phyloP scores from a whole-genome alignment of 2,888 invertebrate species.

The Stomorhina lunata region DNA sequence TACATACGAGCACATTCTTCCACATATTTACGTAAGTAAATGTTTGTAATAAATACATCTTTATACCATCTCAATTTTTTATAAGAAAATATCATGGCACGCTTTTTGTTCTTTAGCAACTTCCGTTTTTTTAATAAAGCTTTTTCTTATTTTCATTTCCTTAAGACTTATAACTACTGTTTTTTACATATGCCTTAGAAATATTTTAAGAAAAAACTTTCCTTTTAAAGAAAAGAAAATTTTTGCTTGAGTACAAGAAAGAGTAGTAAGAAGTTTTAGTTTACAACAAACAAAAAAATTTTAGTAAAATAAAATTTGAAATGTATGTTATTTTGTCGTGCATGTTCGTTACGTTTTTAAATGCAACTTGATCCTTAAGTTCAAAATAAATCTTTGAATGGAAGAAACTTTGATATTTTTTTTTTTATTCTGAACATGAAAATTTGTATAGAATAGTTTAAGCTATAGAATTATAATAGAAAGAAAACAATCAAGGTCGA shows the following conservation, averaged over 20 bases:
- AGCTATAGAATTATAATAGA: no score
- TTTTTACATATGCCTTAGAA: neutral
- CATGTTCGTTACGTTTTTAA: constrained; percentile 31
- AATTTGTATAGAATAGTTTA: no score
- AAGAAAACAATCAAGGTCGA: no score
- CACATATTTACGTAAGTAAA: neutral
- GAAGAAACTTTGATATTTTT: no score
- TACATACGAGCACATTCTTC: neutral
- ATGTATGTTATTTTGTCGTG: constrained; percentile 17
- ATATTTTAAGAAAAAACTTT: neutral
- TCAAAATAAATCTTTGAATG: constrained; percentile 30
- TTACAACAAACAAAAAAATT: no score
- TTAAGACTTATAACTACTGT: neutral
- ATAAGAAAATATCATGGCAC: constrained; percentile 8
- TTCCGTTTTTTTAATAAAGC: constrained; percentile 15
- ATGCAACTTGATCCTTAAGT: constrained; percentile 35
- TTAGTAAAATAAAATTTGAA: neutral
- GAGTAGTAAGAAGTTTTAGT: constrained; percentile 23
- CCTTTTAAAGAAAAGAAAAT: constrained; percentile 23
- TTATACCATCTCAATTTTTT: no score
- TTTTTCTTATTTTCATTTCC: neutral
- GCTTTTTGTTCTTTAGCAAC: constrained; percentile 36
- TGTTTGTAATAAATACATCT: no score
- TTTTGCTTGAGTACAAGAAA: constrained; percentile 26
- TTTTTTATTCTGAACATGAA: no score